A percentile compares a stretch with the other conserved stretches of the same genome.
Evolutionary conservation across 1,140 invertebrate genomes (phyloP).

Genomic region (Colletes latitarsis): DNA sequence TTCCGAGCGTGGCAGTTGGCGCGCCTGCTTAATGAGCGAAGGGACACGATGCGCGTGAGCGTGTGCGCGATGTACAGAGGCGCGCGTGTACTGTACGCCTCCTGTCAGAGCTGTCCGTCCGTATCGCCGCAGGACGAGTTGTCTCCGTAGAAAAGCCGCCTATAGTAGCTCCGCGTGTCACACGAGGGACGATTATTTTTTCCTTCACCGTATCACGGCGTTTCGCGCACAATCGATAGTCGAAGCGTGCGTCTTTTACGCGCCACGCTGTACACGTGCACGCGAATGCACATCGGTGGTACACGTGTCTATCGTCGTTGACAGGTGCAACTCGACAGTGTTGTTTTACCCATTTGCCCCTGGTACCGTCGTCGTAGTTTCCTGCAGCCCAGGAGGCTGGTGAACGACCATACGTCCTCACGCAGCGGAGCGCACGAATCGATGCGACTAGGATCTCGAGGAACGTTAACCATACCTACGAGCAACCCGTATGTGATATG

Average conservation of each 20-base stretch:
- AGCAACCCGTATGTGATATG: not conserved
- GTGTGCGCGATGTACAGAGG: constrained; percentile 46
- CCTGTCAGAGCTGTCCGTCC: constrained; percentile 53
- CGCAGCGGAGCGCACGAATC: constrained; percentile 16
- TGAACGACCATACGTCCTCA: not conserved
- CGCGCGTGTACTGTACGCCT: constrained; percentile 55
- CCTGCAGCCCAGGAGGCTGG: not conserved
- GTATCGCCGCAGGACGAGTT: constrained; percentile 58
- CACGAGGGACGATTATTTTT: not conserved
- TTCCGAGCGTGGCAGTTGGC: constrained; percentile 19
- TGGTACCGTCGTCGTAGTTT: not conserved
- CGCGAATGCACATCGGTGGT: constrained; percentile 2
- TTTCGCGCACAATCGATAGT: constrained; percentile 27
- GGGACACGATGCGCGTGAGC: constrained; percentile 38
- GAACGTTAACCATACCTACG: not conserved
- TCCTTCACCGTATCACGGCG: not conserved
- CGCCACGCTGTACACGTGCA: constrained; percentile 26
- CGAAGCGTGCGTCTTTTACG: not conserved
- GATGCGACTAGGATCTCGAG: constrained; percentile 21
- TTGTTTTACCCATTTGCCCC: not conserved
- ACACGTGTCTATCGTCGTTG: constrained; percentile 34
- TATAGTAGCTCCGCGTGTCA: constrained; percentile 34
- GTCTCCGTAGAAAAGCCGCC: constrained; percentile 49
- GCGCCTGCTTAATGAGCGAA: constrained; percentile 18
- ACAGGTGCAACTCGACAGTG: not conserved